Base-by-base conservation (phyloP, 92 coral and sea anemone species). In the Umimayanthus kanabou region DNA sequence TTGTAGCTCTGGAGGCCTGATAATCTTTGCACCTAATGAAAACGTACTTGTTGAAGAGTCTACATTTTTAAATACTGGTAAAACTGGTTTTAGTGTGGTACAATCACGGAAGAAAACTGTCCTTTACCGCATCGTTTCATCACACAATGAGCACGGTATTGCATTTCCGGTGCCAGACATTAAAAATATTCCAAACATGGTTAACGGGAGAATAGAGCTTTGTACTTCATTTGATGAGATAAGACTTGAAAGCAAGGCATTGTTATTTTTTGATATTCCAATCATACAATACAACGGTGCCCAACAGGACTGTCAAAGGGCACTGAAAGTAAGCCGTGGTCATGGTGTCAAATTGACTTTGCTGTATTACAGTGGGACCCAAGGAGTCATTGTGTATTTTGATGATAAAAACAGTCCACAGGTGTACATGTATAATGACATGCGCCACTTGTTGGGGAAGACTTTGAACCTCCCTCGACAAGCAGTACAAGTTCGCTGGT, bases 341-440 rank as follows among this genome's bases (percentile, higher is more conserved):
- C 75, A 80, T 33, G 95, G 92, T 0, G 79, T 93, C 42, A 91
- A 87, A 33, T 30, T 93, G 25, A 84, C 88, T 8, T 70, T 91
- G 30, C 80, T 91, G 20, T 61, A 64, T 70, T 71, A 64, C 50
- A 81, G 57, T 20, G 93, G 90, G 2, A 29, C 67, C 4, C 90
- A 85, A 20, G 49, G 45, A 70, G 11, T 93, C 29, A 66, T 16
- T 45, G 50, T 91, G 1, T 90, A 75, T 73, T 87, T 76, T 47
- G 82, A 73, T n/a, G 16, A 57, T 15, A 53, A n/a, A 2, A 64
- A 70, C 39, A 4, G 71, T 45, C 70, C 65, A n/a, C 49, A 85
- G 39, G 70, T 82, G n/a, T 2, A 15, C 58, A 53, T 39, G 65
- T 65, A 82, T 28, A 23, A 22, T 15, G 14, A 53, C 23, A 1